Percentiles rank a stretch among this genome's conserved stretches.
These are phyloP conservation scores for Temnothorax unifasciatus DNA, from an alignment of 2,888 invertebrate genomes.

Conservation along the genomic window DNA sequence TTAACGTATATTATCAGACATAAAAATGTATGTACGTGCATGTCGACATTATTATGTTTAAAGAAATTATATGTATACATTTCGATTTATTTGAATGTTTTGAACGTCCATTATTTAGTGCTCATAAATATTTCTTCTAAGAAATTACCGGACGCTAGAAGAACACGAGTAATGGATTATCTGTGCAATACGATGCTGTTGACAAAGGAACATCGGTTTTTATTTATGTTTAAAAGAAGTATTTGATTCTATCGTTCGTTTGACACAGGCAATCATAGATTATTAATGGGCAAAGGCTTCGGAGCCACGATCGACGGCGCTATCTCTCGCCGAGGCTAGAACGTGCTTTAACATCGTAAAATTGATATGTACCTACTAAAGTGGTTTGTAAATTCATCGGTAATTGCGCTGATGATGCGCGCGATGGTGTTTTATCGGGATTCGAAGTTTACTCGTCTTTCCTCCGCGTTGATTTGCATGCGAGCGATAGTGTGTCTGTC, in stretches of 20 bases:
- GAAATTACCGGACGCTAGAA: not conserved
- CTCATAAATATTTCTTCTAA: not conserved
- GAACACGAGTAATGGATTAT: not conserved
- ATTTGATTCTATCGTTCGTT: conserved; percentile 1
- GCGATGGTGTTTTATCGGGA: conserved; percentile 19
- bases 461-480: conserved; percentile 32
- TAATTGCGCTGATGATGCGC: conserved; percentile 39
- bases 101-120: not conserved
- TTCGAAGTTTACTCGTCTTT: conserved; percentile 31
- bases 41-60: not conserved
- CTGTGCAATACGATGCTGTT: not conserved
- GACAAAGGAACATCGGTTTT: not conserved
- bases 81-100: not conserved
- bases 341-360: conserved; percentile 56
- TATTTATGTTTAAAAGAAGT: not conserved
- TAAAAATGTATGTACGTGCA: not conserved
- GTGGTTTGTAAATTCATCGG: conserved; percentile 61
- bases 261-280: not conserved
- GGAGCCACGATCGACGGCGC: not conserved
- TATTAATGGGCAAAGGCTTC: not conserved
- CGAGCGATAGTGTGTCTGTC: conserved; percentile 25
- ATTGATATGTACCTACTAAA: conserved; percentile 60
- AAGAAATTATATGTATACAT: not conserved
- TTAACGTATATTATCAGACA: not conserved
- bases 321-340: conserved; percentile 17